Evolutionary conservation across 2,888 invertebrate genomes (phyloP).

Genomic region (Eupithecia insigniata): DNA sequence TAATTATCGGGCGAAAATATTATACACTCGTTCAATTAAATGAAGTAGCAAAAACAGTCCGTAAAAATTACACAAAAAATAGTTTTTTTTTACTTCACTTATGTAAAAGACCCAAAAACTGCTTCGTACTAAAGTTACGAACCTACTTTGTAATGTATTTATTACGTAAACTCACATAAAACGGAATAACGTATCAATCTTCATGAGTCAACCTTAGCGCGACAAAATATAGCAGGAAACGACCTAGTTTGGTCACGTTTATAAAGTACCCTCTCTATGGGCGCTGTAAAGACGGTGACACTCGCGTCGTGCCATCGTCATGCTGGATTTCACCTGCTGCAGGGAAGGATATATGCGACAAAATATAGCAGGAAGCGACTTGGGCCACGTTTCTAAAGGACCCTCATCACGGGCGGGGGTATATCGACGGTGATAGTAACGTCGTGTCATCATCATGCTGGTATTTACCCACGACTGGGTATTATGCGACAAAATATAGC

Average conservation of each 20-base stretch:
- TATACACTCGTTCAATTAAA: too few species aligned
- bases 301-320: background rate
- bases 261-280: constrained; percentile 4
- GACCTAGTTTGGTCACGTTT: constrained; percentile 22
- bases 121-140: background rate
- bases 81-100: background rate
- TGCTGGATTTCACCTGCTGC: background rate
- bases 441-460: too few species aligned
- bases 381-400: too few species aligned
- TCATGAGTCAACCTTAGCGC: constrained; percentile 18
- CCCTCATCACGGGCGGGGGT: too few species aligned
- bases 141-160: constrained; percentile 4
- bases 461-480: too few species aligned
- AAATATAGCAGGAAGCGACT: too few species aligned
- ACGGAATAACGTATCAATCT: constrained; percentile 24
- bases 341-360: too few species aligned
- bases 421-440: too few species aligned
- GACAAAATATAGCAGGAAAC: constrained; percentile 19
- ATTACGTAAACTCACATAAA: constrained; percentile 13
- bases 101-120: background rate
- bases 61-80: background rate
- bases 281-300: background rate
- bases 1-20: too few species aligned
- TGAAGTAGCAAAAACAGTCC: background rate
- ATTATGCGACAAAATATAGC: too few species aligned